Base-by-base conservation (phyloP, 2,797 vertebrate species). In the Thaleichthys pacificus region DNA sequence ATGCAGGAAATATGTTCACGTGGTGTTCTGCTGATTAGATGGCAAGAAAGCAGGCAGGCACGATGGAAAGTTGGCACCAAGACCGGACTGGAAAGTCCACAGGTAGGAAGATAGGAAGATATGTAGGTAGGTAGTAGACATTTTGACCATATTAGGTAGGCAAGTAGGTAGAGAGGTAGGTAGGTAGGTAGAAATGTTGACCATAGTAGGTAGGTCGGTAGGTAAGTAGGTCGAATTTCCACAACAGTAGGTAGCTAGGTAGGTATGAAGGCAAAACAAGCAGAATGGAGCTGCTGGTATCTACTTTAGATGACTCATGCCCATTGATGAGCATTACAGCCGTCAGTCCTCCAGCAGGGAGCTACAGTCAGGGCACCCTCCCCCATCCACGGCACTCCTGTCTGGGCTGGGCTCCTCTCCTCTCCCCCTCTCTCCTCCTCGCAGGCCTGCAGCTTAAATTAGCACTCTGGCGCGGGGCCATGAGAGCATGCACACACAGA, bases 271-370 rank as follows among this genome's bases (percentile, higher is more conserved):
- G 32, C 32, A 72, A 3, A 24, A 42, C 68, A 17, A 70, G 69
- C 69, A 77, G 86, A 91, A 87, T 87, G 84, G 80, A 90, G 82
- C 75, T 78, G 82, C 85, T 83, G 82, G 68, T 68, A 62, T 80
- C 85, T 77, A 87, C 82, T 84, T 91, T 76, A 76, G 82, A 92
- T 94, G 91, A 90, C 85, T 93, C 88, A 89, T 88, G 79, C 80
- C 79, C 91, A 91, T 89, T 92, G 88, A 94, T 91, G 87, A 90
- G 85, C 83, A 90, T 84, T 88, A 88, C 91, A 91, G 89, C 84
- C 86, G 90, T 92, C 89, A 80, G 87, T 89, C 91, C 87, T 80
- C 82, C 87, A 84, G 85, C 76, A 77, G 86, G 82, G 85, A n/a
- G 89, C 77, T 71, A 67, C 51, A 5, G 51, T 54, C 83, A 77